Percentiles rank a stretch among this genome's conserved stretches.
Conservation (phyloP, 2,888 invertebrate genomes). For the Eledona agricola region DNA sequence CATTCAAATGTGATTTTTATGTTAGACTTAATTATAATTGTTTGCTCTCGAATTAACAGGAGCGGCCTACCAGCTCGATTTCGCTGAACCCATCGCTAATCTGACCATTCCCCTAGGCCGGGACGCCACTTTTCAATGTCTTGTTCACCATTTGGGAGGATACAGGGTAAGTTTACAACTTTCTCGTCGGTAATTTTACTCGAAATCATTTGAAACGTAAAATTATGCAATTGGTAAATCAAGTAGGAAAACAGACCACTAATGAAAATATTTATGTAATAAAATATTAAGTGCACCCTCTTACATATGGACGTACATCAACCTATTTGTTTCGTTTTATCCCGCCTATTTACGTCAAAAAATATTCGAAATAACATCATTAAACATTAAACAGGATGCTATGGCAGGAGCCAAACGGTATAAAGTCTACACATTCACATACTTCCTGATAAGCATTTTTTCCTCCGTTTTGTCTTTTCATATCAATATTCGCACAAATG, state of each 20-base stretch:
- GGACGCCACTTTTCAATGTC: constrained; percentile 87
- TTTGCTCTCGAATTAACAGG: constrained; percentile 40
- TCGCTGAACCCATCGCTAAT: constrained; percentile 83
- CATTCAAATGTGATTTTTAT: constrained; percentile 39
- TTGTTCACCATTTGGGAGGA: constrained; percentile 86
- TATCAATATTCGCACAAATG: too few relatives aligned
- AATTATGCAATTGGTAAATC: too few relatives aligned
- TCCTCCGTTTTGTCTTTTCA: too few relatives aligned
- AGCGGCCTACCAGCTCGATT: constrained; percentile 81
- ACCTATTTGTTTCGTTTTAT: not conserved
- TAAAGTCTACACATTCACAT: constrained; percentile 27
- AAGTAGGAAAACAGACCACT: too few relatives aligned
- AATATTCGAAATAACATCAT: constrained; percentile 15
- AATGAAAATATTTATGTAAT: too few relatives aligned
- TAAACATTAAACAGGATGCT: constrained; percentile 19
- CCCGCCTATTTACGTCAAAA: constrained; percentile 6
- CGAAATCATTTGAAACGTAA: too few relatives aligned
- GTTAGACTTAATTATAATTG: constrained; percentile 30
- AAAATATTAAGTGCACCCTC: too few relatives aligned
- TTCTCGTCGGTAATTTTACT: too few relatives aligned
- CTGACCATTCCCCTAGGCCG: constrained; percentile 85
- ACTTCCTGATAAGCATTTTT: constrained; percentile 28
- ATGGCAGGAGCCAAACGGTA: constrained; percentile 17
- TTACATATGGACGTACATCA: too few relatives aligned
- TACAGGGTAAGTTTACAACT: constrained; percentile 76